These are phyloP conservation scores for Lagorchestes hirsutus DNA, from an alignment of 2,797 vertebrate species.

Conservation along the genomic window DNA sequence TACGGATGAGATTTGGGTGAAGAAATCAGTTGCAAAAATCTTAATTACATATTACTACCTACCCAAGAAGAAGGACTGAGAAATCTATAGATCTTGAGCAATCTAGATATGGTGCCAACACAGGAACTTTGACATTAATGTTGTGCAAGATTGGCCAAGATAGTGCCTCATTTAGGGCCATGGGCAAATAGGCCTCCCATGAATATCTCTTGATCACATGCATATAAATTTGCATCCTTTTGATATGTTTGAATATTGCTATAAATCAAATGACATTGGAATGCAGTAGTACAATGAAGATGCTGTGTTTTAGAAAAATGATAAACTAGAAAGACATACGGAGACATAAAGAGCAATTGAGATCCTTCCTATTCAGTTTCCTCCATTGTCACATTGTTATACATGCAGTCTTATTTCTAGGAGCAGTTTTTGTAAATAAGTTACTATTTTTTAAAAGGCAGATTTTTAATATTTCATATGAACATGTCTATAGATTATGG, in stretches of 20 bases:
- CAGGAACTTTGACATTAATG: neutral
- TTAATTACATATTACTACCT: neutral
- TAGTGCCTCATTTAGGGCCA: neutral
- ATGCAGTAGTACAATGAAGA: neutral
- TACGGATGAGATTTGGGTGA: neutral
- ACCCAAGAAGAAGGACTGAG: conserved; percentile 14
- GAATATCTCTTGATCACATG: conserved; percentile 10
- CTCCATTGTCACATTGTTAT: neutral
- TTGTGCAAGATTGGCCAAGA: neutral
- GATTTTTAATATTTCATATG: neutral
- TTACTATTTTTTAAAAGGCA: neutral
- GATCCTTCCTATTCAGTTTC: neutral
- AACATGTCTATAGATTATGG: neutral
- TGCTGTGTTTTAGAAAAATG: neutral
- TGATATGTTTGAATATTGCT: conserved; percentile 12
- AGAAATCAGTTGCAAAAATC: conserved; percentile 18
- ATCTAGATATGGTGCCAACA: neutral
- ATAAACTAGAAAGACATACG: neutral
- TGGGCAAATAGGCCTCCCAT: neutral
- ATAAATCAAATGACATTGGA: conserved; percentile 25
- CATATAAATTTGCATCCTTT: conserved; percentile 29
- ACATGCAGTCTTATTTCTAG: neutral
- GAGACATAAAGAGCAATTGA: neutral
- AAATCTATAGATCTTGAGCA: neutral
- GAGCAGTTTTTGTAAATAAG: neutral